A percentile compares a stretch with the other conserved stretches of the same genome.
Conservation (phyloP, 2,113 vertebrate genomes). For the Serilophus lunatus region DNA sequence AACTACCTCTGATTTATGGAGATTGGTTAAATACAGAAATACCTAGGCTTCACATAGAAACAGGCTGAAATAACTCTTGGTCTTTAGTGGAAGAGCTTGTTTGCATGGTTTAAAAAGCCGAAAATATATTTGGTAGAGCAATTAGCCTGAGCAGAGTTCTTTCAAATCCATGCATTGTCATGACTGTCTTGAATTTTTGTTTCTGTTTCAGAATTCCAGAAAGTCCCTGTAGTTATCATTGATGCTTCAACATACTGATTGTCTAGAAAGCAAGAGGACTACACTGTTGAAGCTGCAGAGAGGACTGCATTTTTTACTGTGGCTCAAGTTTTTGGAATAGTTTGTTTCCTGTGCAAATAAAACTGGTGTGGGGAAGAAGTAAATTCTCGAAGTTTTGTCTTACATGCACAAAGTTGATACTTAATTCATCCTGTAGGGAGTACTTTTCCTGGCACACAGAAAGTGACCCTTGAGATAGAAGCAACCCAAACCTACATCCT, state of each 20-base stretch:
- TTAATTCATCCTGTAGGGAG: not conserved
- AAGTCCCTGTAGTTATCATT: not conserved
- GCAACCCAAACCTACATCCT: not conserved
- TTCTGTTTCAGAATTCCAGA: not conserved
- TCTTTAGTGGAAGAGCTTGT: not conserved
- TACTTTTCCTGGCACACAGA: not conserved
- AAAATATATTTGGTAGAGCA: not conserved
- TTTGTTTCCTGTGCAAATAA: not conserved
- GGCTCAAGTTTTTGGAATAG: not conserved
- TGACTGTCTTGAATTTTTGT: not conserved
- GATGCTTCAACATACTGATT: not conserved
- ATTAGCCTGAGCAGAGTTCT: not conserved
- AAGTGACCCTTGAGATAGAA: not conserved
- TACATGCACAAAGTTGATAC: not conserved
- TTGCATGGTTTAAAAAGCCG: not conserved
- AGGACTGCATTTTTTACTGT: not conserved
- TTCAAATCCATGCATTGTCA: not conserved
- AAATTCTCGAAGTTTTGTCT: not conserved
- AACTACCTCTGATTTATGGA: not conserved
- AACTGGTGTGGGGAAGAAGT: not conserved
- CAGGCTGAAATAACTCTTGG: not conserved
- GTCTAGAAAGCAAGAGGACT: not conserved
- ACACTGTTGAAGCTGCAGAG: not conserved
- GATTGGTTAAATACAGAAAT: not conserved
- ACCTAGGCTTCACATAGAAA: not conserved